Evolutionary conservation across 2,888 invertebrate genomes (phyloP).

Genomic region (Drosophila robusta): DNA sequence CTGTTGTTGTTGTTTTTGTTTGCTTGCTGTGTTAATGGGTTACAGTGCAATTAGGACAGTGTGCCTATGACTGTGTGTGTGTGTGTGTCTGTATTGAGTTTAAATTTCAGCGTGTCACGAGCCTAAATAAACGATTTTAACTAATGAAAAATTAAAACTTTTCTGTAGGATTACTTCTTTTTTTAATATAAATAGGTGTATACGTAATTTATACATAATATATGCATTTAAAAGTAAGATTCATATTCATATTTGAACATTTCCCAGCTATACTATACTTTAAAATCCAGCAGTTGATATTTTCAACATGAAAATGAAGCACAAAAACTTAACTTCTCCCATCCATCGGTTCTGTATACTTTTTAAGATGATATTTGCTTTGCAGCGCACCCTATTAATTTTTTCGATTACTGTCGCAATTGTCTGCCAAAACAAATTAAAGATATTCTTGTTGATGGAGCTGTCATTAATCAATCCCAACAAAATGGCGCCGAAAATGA

Average conservation of each 20-base stretch:
- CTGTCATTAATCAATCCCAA: conserved; percentile 72
- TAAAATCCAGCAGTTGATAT: no score
- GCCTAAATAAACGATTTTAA: no score
- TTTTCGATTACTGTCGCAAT: conserved; percentile 16
- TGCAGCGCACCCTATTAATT: conserved; percentile 16
- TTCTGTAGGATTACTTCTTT: no score
- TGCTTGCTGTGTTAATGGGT: conserved; percentile 71
- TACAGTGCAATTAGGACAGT: conserved; percentile 78
- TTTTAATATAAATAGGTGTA: no score
- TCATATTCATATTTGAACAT: no score
- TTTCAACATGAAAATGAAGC: no score
- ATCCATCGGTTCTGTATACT: background rate
- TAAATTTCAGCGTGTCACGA: conserved; percentile 25
- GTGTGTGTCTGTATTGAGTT: conserved; percentile 46
- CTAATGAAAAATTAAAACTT: no score
- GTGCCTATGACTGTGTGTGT: conserved; percentile 36
- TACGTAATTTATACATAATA: no score
- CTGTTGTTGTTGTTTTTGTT: conserved; percentile 10
- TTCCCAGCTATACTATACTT: no score
- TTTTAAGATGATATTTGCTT: background rate
- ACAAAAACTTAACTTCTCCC: no score
- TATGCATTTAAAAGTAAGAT: no score
- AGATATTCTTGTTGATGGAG: conserved; percentile 41
- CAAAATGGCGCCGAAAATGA: conserved; percentile 73
- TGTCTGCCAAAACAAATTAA: conserved; percentile 46